Evolutionary conservation across 2,113 vertebrate genomes (phyloP), one percentile per base, ranked within the genome.

Genomic region (Chinchilla lanigera): DNA sequence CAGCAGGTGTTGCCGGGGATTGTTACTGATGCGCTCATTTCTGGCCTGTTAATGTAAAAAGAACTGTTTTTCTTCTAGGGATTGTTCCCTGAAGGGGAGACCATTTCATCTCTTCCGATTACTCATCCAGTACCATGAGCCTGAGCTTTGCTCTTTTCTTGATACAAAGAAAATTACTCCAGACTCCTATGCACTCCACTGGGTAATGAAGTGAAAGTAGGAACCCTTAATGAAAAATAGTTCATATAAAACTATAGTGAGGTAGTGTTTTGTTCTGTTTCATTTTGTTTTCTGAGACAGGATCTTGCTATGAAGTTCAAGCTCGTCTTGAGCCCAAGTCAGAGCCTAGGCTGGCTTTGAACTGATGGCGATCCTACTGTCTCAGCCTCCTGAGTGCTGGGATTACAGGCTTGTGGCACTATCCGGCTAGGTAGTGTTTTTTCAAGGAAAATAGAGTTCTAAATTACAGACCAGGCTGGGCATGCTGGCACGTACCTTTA

Each of bases 91-190:
- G 89, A 99, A 99, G 24, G 99, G 99, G 84, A 99, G 99, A 91
- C 99, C 99, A 7, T 99, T 99, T 98, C 99, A 99, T 98, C 99
- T 99, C 61, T 99, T 99, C 97, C 98, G 99, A 97, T 98, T 99
- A 28, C 99, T 99, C 81, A 99, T 99, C 97, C 99, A 99, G 96
- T 99, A 99, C 98, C 99, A 99, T 7, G 99, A 99, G 82, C 99
- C 99, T 50, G 99, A 99, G 97, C 99, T 99, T 96, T 99, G 99
- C 98, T 99, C 99, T 78, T 99, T 99, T 98, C 98, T 99, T 98
- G 99, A 99, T 98, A 99, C 99, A 95, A 99, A 99, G 99, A 99
- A 99, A 98, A 99, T 99, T 98, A 99, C 99, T 60, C 99, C 99
- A 58, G 99, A 99, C 98, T 99, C 99, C 2, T 99, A 99, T 97